Evolutionary conservation across 2,113 vertebrate species (phyloP), one percentile per base, ranked within the genome.

Genomic region (Dryoscopus gambensis): DNA sequence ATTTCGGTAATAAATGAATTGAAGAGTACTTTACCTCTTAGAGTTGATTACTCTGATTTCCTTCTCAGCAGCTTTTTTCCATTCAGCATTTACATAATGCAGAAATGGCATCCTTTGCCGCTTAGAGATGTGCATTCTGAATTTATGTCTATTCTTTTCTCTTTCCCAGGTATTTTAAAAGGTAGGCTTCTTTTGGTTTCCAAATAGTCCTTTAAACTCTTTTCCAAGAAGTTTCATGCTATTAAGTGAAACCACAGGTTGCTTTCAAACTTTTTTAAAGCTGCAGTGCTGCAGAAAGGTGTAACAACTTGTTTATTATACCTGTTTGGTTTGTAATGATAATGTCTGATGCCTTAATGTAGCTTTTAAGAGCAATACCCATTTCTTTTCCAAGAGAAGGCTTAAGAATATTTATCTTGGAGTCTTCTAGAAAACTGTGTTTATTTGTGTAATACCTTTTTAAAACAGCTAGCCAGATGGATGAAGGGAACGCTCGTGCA

Each of bases 401-500:
- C 42, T 92, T 93, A 47, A 82, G 62, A 96, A 7, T 76, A 84
- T 80, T 89, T 93, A 16, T 82, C 11, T 90, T 95, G 63, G 95
- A 68, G 39, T 73, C 57, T 73, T 93, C 44, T 92, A 47, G 84
- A 95, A 92, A 88, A 21, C 27, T 5, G 19, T 71, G 30, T 63
- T 83, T 89, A 85, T 80, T 94, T 95, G 52, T 75, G 39, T 90
- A 93, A 49, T 90, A 80, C 47, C 75, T 96, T 97, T 93, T 79
- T 53, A 70, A 91, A 97, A 94, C 25, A 86, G 52, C 57, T 87
- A 90, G 69, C 91, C 90, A 94, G 94, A 95, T 96, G 97, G 93
- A 87, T 93, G 76, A 75, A 78, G 82, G 79, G 68, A 94, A 68
- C 5, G 46, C 95, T 88, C 84, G 62, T 95, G 30, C 47, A 56